These are phyloP conservation scores for Mesoligia furuncula DNA, from an alignment of 2,888 invertebrate species.

Conservation along the genomic window DNA sequence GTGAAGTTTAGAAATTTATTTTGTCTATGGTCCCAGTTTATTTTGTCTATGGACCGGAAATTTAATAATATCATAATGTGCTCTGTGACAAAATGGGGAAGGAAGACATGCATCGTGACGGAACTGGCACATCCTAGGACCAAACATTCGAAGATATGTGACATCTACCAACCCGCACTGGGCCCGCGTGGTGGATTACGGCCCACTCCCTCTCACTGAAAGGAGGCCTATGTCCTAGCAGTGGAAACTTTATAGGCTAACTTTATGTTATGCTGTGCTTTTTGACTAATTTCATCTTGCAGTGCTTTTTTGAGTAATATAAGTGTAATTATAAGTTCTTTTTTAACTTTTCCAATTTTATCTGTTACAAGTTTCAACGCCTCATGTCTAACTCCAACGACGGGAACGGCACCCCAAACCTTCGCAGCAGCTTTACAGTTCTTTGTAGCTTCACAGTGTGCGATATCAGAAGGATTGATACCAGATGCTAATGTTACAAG, in stretches of 20 bases:
- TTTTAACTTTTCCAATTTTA: not conserved
- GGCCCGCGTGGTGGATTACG: no score
- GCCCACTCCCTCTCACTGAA: no score
- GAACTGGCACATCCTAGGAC: no score
- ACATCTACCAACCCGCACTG: not conserved
- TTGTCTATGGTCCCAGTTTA: not conserved
- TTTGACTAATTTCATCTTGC: not conserved
- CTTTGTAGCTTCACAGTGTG: conserved; percentile 38
- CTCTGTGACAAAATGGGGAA: not conserved
- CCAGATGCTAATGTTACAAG: conserved; percentile 13
- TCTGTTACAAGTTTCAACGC: conserved; percentile 34
- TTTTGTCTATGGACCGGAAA: not conserved
- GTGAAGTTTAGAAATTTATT: not conserved
- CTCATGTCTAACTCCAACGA: conserved; percentile 39
- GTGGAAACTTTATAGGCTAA: not conserved
- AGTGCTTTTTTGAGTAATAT: not conserved
- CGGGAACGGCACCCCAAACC: conserved; percentile 25
- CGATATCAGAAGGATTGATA: conserved; percentile 11
- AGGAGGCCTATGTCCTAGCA: not conserved
- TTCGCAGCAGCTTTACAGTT: conserved; percentile 23
- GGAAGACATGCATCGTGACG: no score
- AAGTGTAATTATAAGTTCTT: not conserved
- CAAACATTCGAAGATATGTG: not conserved
- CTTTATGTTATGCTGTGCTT: no score
- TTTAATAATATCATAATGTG: not conserved